Evolutionary conservation across 1,140 invertebrate genomes (phyloP).

Genomic region (Bactericera cockerelli): DNA sequence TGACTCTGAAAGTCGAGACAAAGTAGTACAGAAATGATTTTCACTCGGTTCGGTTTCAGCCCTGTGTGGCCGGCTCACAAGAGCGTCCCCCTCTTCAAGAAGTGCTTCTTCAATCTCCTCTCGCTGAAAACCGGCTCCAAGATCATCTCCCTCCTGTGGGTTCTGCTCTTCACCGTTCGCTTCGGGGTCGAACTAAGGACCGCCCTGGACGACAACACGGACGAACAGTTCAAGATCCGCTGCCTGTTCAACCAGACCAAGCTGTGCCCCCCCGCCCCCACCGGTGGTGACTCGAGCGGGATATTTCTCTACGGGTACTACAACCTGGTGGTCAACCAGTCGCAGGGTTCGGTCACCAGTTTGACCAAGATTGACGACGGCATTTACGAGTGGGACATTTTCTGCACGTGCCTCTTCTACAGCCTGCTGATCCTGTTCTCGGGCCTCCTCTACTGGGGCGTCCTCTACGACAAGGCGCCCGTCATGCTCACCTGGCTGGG

Average conservation of each 20-base stretch:
- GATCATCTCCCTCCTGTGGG: not conserved
- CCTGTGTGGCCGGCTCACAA: not conserved
- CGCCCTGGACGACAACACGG: not conserved
- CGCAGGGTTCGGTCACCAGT: not conserved
- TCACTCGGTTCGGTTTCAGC: not conserved
- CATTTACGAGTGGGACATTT: not conserved
- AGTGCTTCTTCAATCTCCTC: constrained; percentile 7
- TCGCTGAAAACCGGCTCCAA: not conserved
- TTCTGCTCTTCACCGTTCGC: not conserved
- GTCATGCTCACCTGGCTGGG: not conserved
- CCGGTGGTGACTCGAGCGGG: not conserved
- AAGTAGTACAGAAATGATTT: too few species aligned
- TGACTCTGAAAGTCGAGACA: too few species aligned
- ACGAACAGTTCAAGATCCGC: not conserved
- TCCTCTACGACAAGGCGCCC: not conserved
- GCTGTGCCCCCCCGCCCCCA: not conserved
- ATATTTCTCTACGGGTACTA: constrained; percentile 1
- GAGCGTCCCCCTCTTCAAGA: not conserved
- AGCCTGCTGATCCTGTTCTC: not conserved
- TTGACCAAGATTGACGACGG: not conserved
- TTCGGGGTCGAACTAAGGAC: not conserved
- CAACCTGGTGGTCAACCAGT: not conserved
- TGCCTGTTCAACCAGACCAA: not conserved
- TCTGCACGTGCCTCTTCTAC: not conserved
- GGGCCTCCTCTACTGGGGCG: not conserved